A percentile compares a stretch with the other conserved stretches of the same genome.
phyloP scores from a whole-genome alignment of 2,797 vertebrate genomes.

The Pygocentrus nattereri region DNA sequence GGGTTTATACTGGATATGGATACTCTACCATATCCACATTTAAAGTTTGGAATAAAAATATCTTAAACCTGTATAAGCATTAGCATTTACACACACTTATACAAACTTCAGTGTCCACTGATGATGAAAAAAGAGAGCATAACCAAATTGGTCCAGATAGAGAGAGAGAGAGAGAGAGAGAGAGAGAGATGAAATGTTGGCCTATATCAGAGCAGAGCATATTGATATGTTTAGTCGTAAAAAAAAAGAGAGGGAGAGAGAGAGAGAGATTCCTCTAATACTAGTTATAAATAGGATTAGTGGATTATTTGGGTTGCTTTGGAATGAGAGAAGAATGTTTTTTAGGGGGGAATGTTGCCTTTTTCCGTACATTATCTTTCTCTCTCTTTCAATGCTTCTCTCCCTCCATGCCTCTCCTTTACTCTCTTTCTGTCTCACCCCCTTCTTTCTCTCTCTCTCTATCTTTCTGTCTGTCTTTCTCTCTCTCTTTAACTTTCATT shows the following conservation, averaged over 20 bases:
- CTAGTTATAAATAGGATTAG: conserved; percentile 50
- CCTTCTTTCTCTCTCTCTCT: neutral
- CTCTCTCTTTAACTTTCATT: neutral
- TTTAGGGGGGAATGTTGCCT: neutral
- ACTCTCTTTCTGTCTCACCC: conserved; percentile 7
- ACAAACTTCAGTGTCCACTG: conserved; percentile 8
- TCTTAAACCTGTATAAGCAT: conserved; percentile 25
- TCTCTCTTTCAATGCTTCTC: conserved; percentile 24
- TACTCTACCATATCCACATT: conserved; percentile 1
- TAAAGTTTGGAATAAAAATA: conserved; percentile 30
- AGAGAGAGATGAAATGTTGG: conserved; percentile 21
- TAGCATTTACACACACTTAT: conserved; percentile 18
- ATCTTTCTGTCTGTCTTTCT: neutral
- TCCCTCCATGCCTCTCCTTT: conserved; percentile 7
- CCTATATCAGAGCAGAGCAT: conserved; percentile 29
- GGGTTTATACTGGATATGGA: conserved; percentile 4
- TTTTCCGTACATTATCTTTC: neutral
- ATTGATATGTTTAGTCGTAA: conserved; percentile 11
- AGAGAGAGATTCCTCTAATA: conserved; percentile 73
- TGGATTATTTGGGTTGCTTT: conserved; percentile 40
- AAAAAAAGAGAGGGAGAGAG: conserved; percentile 62
- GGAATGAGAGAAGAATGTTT: conserved; percentile 34
- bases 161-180: conserved; percentile 16
- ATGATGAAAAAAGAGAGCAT: conserved; percentile 27
- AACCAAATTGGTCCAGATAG: conserved; percentile 23